A percentile compares a stretch with the other conserved stretches of the same genome.
phyloP scores from a whole-genome alignment of 2,888 invertebrate genomes.

The Napeogenes inachia region DNA sequence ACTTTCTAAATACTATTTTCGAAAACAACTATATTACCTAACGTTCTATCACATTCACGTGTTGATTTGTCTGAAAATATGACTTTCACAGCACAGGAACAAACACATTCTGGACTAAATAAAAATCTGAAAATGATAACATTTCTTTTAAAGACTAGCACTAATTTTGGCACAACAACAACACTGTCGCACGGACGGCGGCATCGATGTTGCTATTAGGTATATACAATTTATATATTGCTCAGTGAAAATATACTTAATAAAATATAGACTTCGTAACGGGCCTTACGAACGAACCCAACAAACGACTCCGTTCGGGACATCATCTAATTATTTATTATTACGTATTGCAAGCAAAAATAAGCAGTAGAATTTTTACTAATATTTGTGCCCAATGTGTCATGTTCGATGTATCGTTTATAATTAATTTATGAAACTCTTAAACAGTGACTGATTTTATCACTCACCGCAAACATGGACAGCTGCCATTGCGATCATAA shows the following conservation, averaged over 20 bases:
- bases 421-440: constrained; percentile 68
- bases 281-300: constrained; percentile 54
- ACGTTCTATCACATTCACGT: constrained; percentile 48
- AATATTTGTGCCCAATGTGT: constrained; percentile 76
- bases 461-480: constrained; percentile 64
- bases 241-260: constrained; percentile 53
- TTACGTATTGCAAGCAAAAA: constrained; percentile 58
- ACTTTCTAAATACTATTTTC: constrained; percentile 8
- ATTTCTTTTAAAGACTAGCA: constrained; percentile 75
- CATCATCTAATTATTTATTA: constrained; percentile 38
- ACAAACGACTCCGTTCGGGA: too few species aligned
- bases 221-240: constrained; percentile 42
- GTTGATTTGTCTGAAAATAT: constrained; percentile 72
- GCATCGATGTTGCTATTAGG: constrained; percentile 72
- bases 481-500: constrained; percentile 74
- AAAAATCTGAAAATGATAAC: constrained; percentile 77
- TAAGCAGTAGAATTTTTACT: constrained; percentile 59
- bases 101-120: constrained; percentile 77
- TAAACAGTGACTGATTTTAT: constrained; percentile 61
- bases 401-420: constrained; percentile 76
- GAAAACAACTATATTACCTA: constrained; percentile 50
- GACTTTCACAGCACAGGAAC: constrained; percentile 73
- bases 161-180: constrained; percentile 77
- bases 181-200: constrained; percentile 62
- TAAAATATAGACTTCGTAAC: constrained; percentile 38